Evolutionary conservation across 1,140 invertebrate species (phyloP).

Genomic region (Euglossa dilemma): DNA sequence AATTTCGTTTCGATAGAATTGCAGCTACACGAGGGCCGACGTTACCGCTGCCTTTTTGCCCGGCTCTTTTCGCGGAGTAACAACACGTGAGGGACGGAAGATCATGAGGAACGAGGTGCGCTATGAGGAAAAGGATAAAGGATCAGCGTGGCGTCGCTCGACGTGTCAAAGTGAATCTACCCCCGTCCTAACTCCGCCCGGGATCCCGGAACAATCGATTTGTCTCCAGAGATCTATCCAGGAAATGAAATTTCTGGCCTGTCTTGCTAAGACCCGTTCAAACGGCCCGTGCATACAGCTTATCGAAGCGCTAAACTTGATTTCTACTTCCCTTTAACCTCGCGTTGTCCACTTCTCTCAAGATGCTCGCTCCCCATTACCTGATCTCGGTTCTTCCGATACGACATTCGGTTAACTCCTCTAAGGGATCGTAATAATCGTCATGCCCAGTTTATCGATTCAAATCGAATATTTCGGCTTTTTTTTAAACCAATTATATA

Average conservation of each 20-base stretch:
- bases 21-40: conserved; percentile 8
- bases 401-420: no score
- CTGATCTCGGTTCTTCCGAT: background rate
- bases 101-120: conserved; percentile 7
- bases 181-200: conserved; percentile 19
- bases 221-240: conserved; percentile 59
- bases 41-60: conserved; percentile 2
- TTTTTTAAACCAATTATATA: no score
- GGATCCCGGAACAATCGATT: conserved; percentile 60
- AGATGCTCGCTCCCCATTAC: background rate
- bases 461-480: no score
- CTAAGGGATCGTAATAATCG: no score
- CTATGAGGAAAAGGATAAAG: conserved; percentile 48
- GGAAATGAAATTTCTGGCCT: conserved; percentile 66
- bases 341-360: background rate
- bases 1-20: conserved; percentile 63
- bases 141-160: conserved; percentile 35
- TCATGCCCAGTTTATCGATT: no score
- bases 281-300: conserved; percentile 50
- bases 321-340: background rate
- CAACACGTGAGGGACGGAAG: conserved; percentile 36
- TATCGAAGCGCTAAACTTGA: conserved; percentile 53
- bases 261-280: conserved; percentile 28
- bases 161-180: conserved; percentile 61
- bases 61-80: conserved; percentile 2